phyloP scores from a whole-genome alignment of 1,140 invertebrate genomes.

The Pantala flavescens region DNA sequence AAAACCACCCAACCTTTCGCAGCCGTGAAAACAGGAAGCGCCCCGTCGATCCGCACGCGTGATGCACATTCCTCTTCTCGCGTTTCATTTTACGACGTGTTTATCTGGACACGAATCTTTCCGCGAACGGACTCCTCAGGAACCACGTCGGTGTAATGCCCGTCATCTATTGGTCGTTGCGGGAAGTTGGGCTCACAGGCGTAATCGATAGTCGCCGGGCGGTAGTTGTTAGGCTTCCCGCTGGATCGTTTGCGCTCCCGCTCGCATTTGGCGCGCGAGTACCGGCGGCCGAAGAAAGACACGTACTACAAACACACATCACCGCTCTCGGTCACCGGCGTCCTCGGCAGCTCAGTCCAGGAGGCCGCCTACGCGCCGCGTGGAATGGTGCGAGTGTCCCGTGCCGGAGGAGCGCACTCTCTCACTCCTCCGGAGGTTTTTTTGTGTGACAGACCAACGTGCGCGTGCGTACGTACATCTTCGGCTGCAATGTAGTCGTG shows the following conservation, averaged over 20 bases:
- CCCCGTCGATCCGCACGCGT: no score
- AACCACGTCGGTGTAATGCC: background rate
- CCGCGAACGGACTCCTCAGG: no score
- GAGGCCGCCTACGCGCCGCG: no score
- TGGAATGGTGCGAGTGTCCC: no score
- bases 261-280: background rate
- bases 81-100: no score
- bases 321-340: no score
- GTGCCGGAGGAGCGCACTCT: background rate
- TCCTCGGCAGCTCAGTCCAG: no score
- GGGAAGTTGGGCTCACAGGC: background rate
- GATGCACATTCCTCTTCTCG: no score
- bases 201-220: constrained; percentile 1
- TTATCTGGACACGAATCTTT: no score
- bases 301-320: no score
- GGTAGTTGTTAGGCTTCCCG: background rate
- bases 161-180: constrained; percentile 4
- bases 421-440: background rate
- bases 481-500: background rate
- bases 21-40: no score
- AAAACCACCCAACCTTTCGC: no score
- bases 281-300: background rate
- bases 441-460: background rate
- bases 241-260: background rate
- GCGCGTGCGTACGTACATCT: background rate